Base-by-base conservation (phyloP, 2,797 vertebrate genomes). In the Platyrinchus mystaceus region DNA sequence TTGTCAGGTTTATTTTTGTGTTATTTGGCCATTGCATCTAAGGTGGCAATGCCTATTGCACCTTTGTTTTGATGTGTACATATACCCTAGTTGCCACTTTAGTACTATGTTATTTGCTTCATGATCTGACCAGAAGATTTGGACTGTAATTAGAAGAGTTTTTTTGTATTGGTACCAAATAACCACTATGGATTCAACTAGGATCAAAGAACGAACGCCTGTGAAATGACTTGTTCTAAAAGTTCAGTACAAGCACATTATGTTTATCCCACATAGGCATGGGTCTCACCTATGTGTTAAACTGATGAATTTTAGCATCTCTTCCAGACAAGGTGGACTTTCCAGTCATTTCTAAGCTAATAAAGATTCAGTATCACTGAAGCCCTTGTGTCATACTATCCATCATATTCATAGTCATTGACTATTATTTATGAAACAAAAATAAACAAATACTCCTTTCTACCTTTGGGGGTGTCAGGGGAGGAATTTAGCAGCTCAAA, bases 121-220 rank as follows among this genome's bases (percentile, higher is more conserved):
- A 63, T 62, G 46, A 66, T 39, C 30, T 78, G 36, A 16, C 23
- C 53, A 64, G 47, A 81, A 44, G n/a, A 86, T 78, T 28, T 36
- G 30, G 24, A 59, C 17, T 66, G 23, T 39, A 94, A 78, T 88
- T 84, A 81, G 71, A 84, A 69, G 9, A 88, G 21, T 0, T 71
- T 91, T 91, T 94, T 91, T 7, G 37, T 24, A 90, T 60, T 91
- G 6, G 15, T 78, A 81, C 14, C n/a, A 76, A 84, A 55, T 77
- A 91, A 41, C 13, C 5, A 69, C 41, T 84, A 68, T 14, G 24
- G 11, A 4, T 86, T 84, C 58, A 78, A 62, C 30, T 52, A 16
- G 11, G 32, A 52, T 36, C 4, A 82, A 79, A 93, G 94, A 74
- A 50, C 18, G 19, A 68, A 39, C 24, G 68, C 18, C n/a, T 41